Base-by-base conservation (phyloP, 2,113 vertebrate species). In the Pterocles burchelli region DNA sequence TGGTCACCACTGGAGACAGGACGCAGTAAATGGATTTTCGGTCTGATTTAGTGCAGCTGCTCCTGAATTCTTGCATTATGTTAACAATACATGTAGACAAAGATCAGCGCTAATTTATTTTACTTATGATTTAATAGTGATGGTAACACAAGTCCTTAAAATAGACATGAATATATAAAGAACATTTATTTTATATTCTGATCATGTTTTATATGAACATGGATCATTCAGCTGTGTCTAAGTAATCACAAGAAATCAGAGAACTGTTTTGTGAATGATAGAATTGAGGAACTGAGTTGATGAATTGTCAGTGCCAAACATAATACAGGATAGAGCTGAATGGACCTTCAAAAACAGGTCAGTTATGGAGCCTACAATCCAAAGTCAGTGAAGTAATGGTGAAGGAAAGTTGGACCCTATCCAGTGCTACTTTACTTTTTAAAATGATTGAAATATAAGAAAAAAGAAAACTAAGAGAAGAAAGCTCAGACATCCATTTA, bases 181-280 rank as follows among this genome's bases (percentile, higher is more conserved):
- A 85, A 2, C 6, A 61, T 78, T 86, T 86, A 19, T 77, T 92
- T 82, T 62, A 67, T 59, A 95, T 76, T 91, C 89, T 80, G 12
- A 36, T 91, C 71, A 31, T 51, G 54, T 85, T 90, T 96, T 48
- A 25, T 57, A 76, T 21, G 36, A 90, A 72, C 79, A 84, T 51
- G 65, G 65, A 87, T 81, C 81, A 90, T 95, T 92, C 85, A 93
- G 29, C 54, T 43, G 6, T 81, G 73, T 83, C 82, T 88, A 61
- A 54, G 71, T 71, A 94, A 94, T 88, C 82, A 92, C 38, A 88
- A 80, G 54, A 85, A 94, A 96, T 88, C 93, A 93, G 70, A 82
- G 58, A 85, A n/a, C 66, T 89, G 49, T 80, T 93, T 82, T 38
- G 17, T 78, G 71, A 54, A 76, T 85, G 76, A 87, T 5, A 81